These are phyloP conservation scores for Eira barbara DNA, from an alignment of 2,113 vertebrate species.

Conservation along the genomic window DNA sequence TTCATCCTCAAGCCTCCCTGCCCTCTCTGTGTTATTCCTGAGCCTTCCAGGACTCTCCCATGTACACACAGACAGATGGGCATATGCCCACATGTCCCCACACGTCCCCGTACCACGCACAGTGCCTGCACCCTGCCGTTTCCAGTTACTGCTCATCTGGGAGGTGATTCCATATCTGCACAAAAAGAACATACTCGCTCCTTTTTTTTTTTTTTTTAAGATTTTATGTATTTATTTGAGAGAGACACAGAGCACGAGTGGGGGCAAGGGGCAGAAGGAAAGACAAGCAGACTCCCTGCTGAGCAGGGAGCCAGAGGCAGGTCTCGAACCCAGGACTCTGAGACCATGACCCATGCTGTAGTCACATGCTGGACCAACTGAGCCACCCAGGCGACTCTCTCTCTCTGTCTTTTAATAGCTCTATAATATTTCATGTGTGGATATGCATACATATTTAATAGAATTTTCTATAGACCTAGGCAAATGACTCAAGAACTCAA, in stretches of 20 bases:
- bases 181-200: background rate
- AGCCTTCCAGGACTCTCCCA: background rate
- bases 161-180: background rate
- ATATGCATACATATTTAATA: background rate
- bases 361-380: background rate
- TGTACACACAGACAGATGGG: too few relatives aligned
- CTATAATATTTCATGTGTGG: background rate
- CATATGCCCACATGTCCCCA: fast-evolving
- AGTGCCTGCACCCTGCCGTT: background rate
- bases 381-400: background rate
- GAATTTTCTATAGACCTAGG: background rate
- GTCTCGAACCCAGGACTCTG: background rate
- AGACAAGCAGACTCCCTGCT: background rate
- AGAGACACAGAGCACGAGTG: background rate
- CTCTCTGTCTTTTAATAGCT: background rate
- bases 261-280: background rate
- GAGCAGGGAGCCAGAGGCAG: background rate
- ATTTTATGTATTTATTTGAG: background rate
- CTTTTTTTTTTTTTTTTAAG: background rate
- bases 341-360: background rate
- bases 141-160: background rate
- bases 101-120: fast-evolving
- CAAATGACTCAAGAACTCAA: background rate
- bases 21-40: background rate
- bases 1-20: background rate